Evolutionary conservation across 2,888 invertebrate genomes (phyloP).

Genomic region (Dryomyza anilis): DNA sequence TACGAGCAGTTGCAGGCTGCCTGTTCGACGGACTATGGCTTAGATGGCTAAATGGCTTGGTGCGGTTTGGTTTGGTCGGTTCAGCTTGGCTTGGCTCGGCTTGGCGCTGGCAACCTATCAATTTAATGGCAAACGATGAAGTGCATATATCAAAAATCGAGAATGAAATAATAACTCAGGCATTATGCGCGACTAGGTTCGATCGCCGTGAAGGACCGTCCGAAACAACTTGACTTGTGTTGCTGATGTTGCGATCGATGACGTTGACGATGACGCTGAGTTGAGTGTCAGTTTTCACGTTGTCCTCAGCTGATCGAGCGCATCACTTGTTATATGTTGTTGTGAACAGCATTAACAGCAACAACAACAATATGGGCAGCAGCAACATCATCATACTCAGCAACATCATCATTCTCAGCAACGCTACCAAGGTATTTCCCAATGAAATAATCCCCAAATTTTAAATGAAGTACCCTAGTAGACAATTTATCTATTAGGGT

Average conservation of each 20-base stretch:
- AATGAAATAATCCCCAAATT: neutral
- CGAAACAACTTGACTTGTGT: neutral
- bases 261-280: neutral
- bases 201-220: neutral
- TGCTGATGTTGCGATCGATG: neutral
- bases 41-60: too few species aligned
- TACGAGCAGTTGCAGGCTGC: too few species aligned
- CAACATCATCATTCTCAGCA: neutral
- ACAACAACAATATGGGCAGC: neutral
- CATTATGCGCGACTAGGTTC: neutral
- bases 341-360: neutral
- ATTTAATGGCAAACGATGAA: constrained; percentile 39
- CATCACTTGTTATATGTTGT: constrained; percentile 6
- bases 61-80: too few species aligned
- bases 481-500: too few species aligned
- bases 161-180: constrained; percentile 42
- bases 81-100: neutral
- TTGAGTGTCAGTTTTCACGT: constrained; percentile 25
- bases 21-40: too few species aligned
- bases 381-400: neutral
- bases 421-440: neutral
- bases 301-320: constrained; percentile 11
- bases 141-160: constrained; percentile 44
- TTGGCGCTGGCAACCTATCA: constrained; percentile 30
- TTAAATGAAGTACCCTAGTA: too few species aligned